Base-by-base conservation (phyloP, 2,888 invertebrate genomes). In the Phorcus lineatus region DNA sequence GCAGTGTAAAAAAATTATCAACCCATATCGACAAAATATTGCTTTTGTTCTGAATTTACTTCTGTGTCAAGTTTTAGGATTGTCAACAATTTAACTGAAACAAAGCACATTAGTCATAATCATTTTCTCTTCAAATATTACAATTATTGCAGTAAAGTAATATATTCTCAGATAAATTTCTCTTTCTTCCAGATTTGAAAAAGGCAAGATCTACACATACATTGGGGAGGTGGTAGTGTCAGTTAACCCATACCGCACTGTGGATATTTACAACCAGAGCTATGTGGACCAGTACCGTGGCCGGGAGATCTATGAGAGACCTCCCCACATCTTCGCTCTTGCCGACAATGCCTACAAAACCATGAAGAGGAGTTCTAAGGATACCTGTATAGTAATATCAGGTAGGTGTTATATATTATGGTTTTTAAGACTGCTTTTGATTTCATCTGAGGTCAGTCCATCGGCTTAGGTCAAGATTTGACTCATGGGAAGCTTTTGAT, bases 281-380 rank as follows among this genome's bases (percentile, higher is more conserved):
- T 95, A 96, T 91, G 96, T 99, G 93, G 96, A 96, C 83, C 96
- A 97, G 94, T 99, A 99, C 94, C 96, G 96, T 95, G 98, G 97
- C 16, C 94, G 99, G 89, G 99, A 99, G 94, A 95, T 99, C 91
- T 99, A 98, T 92, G 99, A 99, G 93, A 96, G 99, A 91, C 96
- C 97, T 0, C 99, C 99, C 0, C 99, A 99, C 93, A 97, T 99
- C 86, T 99, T 97, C 94, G 98, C 99, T n/a, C 96, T 99, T 81
- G 98, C 99, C 0, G 99, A 99, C 93, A 96, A 97, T 9, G 98
- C 98, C 75, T 98, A 99, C 93, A 96, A 97, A 93, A 96, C 97
- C 82, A 96, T 99, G 95, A 96, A 98, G 92, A 96, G 98, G 91
- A 95, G 95, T 93, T 96, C 97, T 74, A 95, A 96, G 89, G 98